Evolutionary conservation across 1,140 invertebrate species (phyloP).

Genomic region (Rhyzopertha dominica): DNA sequence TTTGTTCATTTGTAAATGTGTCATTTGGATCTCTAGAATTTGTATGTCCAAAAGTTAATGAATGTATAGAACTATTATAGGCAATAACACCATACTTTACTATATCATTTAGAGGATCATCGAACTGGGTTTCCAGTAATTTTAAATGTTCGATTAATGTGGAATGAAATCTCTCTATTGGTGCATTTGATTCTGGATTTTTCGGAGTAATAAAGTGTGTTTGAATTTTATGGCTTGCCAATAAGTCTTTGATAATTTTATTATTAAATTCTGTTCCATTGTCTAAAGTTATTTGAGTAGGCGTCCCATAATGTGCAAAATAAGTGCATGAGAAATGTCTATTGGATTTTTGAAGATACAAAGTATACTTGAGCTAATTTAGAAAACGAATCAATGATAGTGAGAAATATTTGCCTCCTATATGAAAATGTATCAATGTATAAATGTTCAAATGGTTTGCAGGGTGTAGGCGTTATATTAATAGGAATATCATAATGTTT

Average conservation of each 20-base stretch:
- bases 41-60: too few species aligned
- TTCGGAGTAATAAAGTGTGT: constrained; percentile 8
- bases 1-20: too few species aligned
- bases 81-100: too few species aligned
- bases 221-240: constrained; percentile 14
- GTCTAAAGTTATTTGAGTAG: constrained; percentile 14
- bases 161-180: constrained; percentile 15
- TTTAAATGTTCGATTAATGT: constrained; percentile 17
- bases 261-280: constrained; percentile 19
- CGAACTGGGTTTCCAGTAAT: constrained; percentile 3
- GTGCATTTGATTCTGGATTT: constrained; percentile 15
- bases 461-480: constrained; percentile 18
- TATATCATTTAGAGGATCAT: too few species aligned
- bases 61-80: too few species aligned
- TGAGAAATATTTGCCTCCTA: constrained; percentile 14
- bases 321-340: constrained; percentile 11
- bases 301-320: constrained; percentile 17
- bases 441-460: constrained; percentile 16
- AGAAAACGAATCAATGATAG: constrained; percentile 17
- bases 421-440: constrained; percentile 13
- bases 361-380: constrained; percentile 19
- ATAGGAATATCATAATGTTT: constrained; percentile 11
- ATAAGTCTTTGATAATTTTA: constrained; percentile 14
- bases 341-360: not conserved
- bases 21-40: too few species aligned